Percentiles rank a stretch among this genome's conserved stretches.
These are phyloP conservation scores for Xenopus tropicalis DNA, from an alignment of 2,113 vertebrate genomes.

Conservation along the genomic window UCB_Xtro_10.0 CM004450.2:45311501-45312000, in stretches of 20 bases:
- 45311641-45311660: conserved; percentile 45
- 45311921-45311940: no score
- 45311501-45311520: conserved; percentile 4
- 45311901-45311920: no score
- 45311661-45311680: conserved; percentile 43
- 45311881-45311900: no score
- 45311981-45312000: no score
- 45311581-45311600: conserved; percentile 5
- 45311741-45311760: conserved; percentile 49
- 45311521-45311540: conserved; percentile 22
- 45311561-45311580: conserved; percentile 16
- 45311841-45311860: conserved; percentile 27
- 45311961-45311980: no score
- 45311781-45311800: conserved; percentile 31
- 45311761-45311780: conserved; percentile 52
- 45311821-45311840: conserved; percentile 10
- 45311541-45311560: conserved; percentile 34
- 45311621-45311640: conserved; percentile 20
- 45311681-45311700: conserved; percentile 47
- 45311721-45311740: conserved; percentile 40
- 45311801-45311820: conserved; percentile 25
- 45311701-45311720: conserved; percentile 42
- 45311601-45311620: conserved; percentile 33
- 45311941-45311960: no score
- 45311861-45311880: not conserved